phyloP scores from a whole-genome alignment of 2,113 vertebrate species.

The Ifrita kowaldi region DNA sequence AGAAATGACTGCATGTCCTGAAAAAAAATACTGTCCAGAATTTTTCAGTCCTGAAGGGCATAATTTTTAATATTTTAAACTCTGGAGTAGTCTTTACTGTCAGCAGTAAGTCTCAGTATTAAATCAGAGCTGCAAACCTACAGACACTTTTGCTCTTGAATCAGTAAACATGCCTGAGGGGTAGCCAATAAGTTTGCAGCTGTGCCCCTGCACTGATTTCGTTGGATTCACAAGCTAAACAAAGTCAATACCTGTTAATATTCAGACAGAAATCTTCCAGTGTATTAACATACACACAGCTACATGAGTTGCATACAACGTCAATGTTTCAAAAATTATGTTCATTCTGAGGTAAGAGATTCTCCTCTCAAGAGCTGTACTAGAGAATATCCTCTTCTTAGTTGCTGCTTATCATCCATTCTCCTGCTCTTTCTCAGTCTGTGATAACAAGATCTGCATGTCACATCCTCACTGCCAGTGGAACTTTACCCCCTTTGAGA shows the following conservation, averaged over 20 bases:
- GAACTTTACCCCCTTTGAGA: neutral
- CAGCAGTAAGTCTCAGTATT: neutral
- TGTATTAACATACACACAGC: neutral
- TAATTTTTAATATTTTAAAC: neutral
- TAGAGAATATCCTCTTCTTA: neutral
- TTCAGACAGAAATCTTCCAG: neutral
- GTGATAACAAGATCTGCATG: neutral
- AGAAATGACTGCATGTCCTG: neutral
- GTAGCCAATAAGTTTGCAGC: neutral
- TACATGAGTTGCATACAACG: rapidly evolving
- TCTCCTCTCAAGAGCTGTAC: neutral
- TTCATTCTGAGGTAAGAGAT: neutral
- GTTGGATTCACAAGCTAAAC: neutral
- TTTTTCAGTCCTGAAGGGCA: neutral
- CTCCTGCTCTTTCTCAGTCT: neutral
- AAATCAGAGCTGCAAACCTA: neutral
- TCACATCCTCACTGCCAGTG: neutral
- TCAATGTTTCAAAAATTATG: neutral
- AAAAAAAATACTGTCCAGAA: neutral
- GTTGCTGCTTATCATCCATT: neutral
- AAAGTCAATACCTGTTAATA: neutral
- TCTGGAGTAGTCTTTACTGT: neutral
- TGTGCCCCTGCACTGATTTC: neutral
- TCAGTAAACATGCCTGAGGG: neutral
- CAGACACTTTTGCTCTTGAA: neutral